Conservation (phyloP, 2,888 invertebrate genomes). For the Tenthredo mesomela region DNA sequence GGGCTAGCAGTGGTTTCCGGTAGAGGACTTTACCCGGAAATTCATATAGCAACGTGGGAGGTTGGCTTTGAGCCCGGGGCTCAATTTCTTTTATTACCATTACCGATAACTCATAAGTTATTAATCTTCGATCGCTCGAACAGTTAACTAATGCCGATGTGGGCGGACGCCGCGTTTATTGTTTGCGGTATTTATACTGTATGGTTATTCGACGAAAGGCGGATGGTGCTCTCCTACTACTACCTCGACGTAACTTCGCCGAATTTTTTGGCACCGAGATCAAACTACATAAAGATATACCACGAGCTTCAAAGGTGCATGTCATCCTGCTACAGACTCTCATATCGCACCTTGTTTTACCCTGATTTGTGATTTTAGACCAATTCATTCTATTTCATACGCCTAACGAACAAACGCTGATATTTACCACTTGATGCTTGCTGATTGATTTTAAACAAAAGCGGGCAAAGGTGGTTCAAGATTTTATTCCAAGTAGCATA, state of each 20-base stretch:
- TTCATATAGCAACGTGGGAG: not conserved
- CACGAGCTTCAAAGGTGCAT: not conserved
- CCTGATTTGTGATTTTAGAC: not conserved
- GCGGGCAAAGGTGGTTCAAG: not conserved
- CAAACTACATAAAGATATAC: not conserved
- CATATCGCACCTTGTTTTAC: not conserved
- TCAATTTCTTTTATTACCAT: not conserved
- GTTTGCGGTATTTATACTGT: conserved; percentile 14
- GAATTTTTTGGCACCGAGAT: not conserved
- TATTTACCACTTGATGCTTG: too few relatives aligned
- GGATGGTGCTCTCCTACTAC: not conserved
- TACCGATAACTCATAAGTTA: conserved; percentile 12
- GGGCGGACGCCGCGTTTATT: conserved; percentile 17
- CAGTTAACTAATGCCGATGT: not conserved
- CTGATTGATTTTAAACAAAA: not conserved
- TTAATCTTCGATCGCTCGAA: conserved; percentile 11
- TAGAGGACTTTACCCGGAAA: not conserved
- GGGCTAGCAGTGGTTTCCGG: not conserved
- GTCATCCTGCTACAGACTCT: not conserved
- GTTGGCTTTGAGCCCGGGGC: not conserved
- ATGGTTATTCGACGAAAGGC: not conserved
- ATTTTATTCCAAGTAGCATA: not conserved
- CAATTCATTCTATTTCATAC: not conserved
- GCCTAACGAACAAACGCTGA: not conserved
- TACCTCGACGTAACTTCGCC: not conserved